Percentiles rank a stretch among this genome's conserved stretches.
phyloP scores from a whole-genome alignment of 2,797 vertebrate species.

The Coluber constrictor region DNA sequence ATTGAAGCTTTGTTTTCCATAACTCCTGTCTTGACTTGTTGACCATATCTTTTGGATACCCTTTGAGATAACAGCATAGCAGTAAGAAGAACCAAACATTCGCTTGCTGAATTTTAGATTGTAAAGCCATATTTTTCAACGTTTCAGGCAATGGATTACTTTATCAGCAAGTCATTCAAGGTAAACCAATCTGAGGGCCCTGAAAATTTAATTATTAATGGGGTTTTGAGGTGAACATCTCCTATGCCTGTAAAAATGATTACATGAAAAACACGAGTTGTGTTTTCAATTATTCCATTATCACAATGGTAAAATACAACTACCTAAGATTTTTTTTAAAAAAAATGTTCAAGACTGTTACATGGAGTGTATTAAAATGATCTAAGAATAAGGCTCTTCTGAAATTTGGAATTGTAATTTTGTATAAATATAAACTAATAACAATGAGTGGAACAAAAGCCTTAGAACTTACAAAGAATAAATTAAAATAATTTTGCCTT shows the following conservation, averaged over 20 bases:
- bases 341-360: neutral
- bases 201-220: neutral
- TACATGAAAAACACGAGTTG: neutral
- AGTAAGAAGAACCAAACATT: neutral
- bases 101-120: neutral
- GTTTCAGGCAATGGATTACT: neutral
- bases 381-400: neutral
- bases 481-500: neutral
- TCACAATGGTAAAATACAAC: neutral
- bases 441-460: neutral
- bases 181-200: neutral
- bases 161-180: neutral
- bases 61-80: neutral
- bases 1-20: neutral
- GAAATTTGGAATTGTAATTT: neutral
- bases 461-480: neutral
- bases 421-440: neutral
- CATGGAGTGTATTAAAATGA: neutral
- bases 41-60: neutral
- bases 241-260: neutral
- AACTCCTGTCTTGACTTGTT: neutral
- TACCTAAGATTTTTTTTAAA: neutral
- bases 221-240: neutral
- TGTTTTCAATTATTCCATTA: neutral
- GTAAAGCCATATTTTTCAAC: neutral